These are phyloP conservation scores for Falcaria lacertinaria DNA, from an alignment of 2,888 invertebrate species.

Conservation along the genomic window DNA sequence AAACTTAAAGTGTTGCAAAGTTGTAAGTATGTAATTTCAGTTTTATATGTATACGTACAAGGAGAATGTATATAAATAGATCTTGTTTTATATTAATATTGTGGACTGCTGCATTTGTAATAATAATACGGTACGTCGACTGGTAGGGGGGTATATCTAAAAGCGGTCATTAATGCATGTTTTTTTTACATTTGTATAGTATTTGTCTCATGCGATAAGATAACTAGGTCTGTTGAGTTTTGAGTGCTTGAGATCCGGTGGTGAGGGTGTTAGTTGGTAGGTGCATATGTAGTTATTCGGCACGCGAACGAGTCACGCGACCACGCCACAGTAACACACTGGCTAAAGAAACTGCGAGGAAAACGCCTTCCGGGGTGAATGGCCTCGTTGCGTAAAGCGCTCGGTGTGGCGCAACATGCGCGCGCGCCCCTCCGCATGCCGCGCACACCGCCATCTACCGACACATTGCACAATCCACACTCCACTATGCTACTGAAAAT, in stretches of 20 bases:
- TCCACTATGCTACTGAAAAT: conserved; percentile 16
- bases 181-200: conserved; percentile 23
- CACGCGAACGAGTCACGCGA: conserved; percentile 74
- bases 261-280: conserved; percentile 26
- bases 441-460: conserved; percentile 47
- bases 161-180: conserved; percentile 32
- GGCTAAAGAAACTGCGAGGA: conserved; percentile 73
- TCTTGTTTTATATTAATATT: not conserved
- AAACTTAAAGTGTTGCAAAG: conserved; percentile 13
- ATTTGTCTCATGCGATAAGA: conserved; percentile 47
- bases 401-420: conserved; percentile 60
- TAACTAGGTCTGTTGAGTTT: conserved; percentile 52
- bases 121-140: not conserved
- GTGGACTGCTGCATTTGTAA: not conserved
- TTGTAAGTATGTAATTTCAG: conserved; percentile 13
- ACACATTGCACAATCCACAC: conserved; percentile 16
- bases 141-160: conserved; percentile 12
- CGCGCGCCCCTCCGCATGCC: conserved; percentile 41
- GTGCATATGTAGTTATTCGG: conserved; percentile 43
- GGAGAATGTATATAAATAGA: conserved; percentile 6
- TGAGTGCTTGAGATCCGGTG: conserved; percentile 47
- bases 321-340: conserved; percentile 69
- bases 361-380: conserved; percentile 78
- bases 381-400: conserved; percentile 75
- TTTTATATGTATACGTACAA: conserved; percentile 11